Evolutionary conservation across 2,797 vertebrate species (phyloP), one percentile per base, ranked within the genome.

Genomic region (Rallus crepitans): DNA sequence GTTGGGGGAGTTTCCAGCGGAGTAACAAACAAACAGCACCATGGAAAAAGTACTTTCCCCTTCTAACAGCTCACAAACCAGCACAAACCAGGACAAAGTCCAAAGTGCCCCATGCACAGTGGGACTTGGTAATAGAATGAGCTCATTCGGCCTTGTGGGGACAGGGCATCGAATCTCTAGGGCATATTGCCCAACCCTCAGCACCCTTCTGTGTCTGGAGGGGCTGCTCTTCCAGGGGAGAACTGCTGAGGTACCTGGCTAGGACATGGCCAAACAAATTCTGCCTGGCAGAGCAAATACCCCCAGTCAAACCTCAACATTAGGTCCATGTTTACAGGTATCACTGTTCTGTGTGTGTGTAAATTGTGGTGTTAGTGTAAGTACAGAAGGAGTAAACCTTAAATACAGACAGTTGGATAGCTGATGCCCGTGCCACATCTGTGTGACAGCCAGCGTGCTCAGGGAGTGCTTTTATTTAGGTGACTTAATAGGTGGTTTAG

Each of bases 101-200:
- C 76, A 9, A 78, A 75, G 85, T 30, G 71, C 79, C 87, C 37
- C 6, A 1, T 11, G 2, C 21, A 1, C 12, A 7, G 16, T 35
- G 40, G 80, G 50, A 37, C 40, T 50, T 14, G 57, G 53, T 80
- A 55, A 56, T 12, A 20, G 57, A 45, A 27, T 68, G 85, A 68
- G 82, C 23, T 89, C 45, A 11, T 53, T 21, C 0, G 1, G 66
- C 56, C 75, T 89, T 2, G 3, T 47, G 65, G 39, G 83, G 82
- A 81, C 52, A 89, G 60, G 39, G 57, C 65, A 39, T 4, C 35
- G 31, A n/a, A 57, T 81, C 82, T 68, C 6, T 28, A 73, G 79
- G 61, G 85, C 79, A 9, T 9, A 8, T 86, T 97, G 82, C 82
- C 91, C 69, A 95, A 88, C 40, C 18, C 30, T 89, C 72, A 19